Base-by-base conservation (phyloP, 2,797 vertebrate genomes). In the Acipenser ruthenus region DNA sequence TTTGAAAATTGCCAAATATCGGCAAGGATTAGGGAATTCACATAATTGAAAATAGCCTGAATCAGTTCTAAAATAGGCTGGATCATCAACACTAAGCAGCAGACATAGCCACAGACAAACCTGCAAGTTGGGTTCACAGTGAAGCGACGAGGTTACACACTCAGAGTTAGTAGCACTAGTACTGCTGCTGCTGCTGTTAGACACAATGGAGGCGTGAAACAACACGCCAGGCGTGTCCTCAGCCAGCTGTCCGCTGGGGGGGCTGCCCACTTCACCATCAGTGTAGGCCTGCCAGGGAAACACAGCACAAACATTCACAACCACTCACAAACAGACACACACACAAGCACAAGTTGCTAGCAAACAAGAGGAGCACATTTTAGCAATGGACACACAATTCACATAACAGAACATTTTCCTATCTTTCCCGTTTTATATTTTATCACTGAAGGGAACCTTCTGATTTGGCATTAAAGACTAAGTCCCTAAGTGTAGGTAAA, bases 81-180 rank as follows among this genome's bases (percentile, higher is more conserved):
- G 4, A 37, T 37, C 23, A 37, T 37, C 23, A 37, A 4, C 23
- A 37, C 23, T 37, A 37, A 37, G 23, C 23, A 37, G 23, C 65
- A 82, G 53, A 73, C 60, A 65, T 49, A 66, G 23, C 67, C n/a
- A 8, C 62, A 12, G 62, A 60, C 8, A 53, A 15, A 70, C 51
- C 12, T 53, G 51, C 8, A 12, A 9, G 12, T 6, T 9, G 51
- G 6, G 23, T 37, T 37, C 23, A 37, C 23, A 3, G 23, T 37
- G 23, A 37, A 37, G 23, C 23, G 4, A 37, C 23, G 23, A 37
- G 23, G 23, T 66, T 69, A 77, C 73, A 86, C 74, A 83, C 79
- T 87, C 85, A 51, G 78, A 53, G 82, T 89, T 91, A 90, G 82
- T 87, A 84, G 83, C 65, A 77, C 78, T 72, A 72, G 77, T 53